Conservation (phyloP, 2,888 invertebrate genomes). For the Macrosoma leucophasiata region DNA sequence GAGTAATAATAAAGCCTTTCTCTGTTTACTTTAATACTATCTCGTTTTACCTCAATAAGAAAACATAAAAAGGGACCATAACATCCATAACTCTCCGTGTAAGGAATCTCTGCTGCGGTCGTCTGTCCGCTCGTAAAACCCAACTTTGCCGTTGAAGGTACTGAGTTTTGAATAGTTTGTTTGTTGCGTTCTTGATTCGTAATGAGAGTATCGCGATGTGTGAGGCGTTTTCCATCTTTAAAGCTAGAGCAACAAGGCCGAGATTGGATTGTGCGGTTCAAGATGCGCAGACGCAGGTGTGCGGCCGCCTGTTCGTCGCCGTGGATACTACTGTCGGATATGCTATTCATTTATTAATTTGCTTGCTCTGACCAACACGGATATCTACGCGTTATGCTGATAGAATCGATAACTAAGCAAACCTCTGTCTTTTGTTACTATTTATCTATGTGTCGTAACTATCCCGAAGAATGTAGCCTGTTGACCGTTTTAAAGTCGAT, state of each 20-base stretch:
- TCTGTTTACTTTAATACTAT: conserved; percentile 32
- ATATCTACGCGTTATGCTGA: conserved; percentile 40
- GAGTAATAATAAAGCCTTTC: conserved; percentile 13
- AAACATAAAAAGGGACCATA: conserved; percentile 42
- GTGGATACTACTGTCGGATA: conserved; percentile 65
- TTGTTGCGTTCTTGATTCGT: conserved; percentile 72
- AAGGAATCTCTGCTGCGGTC: conserved; percentile 54
- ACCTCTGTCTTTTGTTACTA: no score
- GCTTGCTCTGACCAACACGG: conserved; percentile 58
- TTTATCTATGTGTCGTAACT: no score
- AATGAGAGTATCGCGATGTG: conserved; percentile 47
- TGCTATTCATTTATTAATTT: conserved; percentile 73
- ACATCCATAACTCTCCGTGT: conserved; percentile 37
- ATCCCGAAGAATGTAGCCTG: no score
- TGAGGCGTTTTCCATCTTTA: conserved; percentile 25
- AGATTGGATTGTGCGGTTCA: conserved; percentile 27
- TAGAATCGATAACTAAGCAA: conserved; percentile 20
- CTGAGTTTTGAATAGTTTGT: conserved; percentile 70
- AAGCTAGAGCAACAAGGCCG: conserved; percentile 16
- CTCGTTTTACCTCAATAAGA: conserved; percentile 32
- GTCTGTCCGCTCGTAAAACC: conserved; percentile 55
- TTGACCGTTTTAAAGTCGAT: no score
- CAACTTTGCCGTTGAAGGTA: conserved; percentile 63
- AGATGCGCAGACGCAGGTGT: conserved; percentile 71
- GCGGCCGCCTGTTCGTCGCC: conserved; percentile 70